Percentiles rank a stretch among this genome's conserved stretches.
These are phyloP conservation scores for Tortricodes alternella DNA, from an alignment of 2,888 invertebrate species.

Conservation along the genomic window DNA sequence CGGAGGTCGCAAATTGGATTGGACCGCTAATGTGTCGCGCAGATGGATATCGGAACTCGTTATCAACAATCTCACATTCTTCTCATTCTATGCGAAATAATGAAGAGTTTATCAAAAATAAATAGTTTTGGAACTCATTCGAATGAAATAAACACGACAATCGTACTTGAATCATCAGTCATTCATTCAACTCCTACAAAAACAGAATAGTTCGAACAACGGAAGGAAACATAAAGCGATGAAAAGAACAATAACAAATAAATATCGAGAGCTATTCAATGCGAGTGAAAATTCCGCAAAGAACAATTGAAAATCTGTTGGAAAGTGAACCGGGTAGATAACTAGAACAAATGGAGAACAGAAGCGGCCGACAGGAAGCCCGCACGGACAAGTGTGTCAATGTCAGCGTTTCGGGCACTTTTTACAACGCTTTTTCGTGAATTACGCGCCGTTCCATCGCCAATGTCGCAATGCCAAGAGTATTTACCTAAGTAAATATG, in stretches of 20 bases:
- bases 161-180: constrained; percentile 10
- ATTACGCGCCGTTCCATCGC: constrained; percentile 32
- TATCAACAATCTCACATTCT: too few relatives aligned
- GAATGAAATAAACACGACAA: constrained; percentile 14
- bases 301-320: constrained; percentile 53
- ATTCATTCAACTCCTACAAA: too few relatives aligned
- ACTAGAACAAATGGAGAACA: constrained; percentile 53
- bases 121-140: background rate
- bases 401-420: constrained; percentile 63
- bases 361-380: constrained; percentile 55
- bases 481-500: constrained; percentile 13
- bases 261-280: constrained; percentile 38
- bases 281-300: constrained; percentile 50
- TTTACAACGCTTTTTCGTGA: constrained; percentile 49
- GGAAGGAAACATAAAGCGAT: constrained; percentile 26
- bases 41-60: constrained; percentile 2
- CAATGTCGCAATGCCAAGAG: constrained; percentile 5
- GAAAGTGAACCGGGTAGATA: constrained; percentile 51
- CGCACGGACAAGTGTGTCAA: constrained; percentile 71
- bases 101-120: too few relatives aligned
- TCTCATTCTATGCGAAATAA: background rate
- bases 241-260: constrained; percentile 41
- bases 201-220: constrained; percentile 22
- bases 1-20: constrained; percentile 8
- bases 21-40: constrained; percentile 7